phyloP scores from a whole-genome alignment of 2,113 vertebrate genomes.

The Myiozetetes cayanensis region DNA sequence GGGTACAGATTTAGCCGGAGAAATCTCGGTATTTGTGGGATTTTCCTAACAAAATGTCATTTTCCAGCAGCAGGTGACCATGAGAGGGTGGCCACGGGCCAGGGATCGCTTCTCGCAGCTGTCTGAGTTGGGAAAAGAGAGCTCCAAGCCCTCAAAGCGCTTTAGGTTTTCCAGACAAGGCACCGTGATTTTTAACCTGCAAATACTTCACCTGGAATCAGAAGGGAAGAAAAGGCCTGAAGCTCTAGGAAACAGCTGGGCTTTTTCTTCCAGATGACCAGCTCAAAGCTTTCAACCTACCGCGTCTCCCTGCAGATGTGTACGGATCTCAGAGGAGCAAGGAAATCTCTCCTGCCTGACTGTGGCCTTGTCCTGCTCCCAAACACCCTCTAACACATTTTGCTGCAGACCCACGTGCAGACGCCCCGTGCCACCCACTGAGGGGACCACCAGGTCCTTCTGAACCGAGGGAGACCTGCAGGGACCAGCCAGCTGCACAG shows the following conservation, averaged over 20 bases:
- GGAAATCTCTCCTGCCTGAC: not conserved
- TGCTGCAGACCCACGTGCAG: not conserved
- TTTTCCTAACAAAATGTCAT: not conserved
- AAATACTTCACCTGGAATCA: not conserved
- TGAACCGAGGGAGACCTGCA: not conserved
- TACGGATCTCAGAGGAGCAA: no score
- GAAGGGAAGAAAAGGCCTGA: fast-evolving
- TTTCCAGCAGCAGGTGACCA: not conserved
- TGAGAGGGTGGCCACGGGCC: fast-evolving
- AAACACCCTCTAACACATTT: fast-evolving
- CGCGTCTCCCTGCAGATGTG: fast-evolving
- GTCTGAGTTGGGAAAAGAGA: not conserved
- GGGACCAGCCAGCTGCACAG: not conserved
- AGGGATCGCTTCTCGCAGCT: not conserved
- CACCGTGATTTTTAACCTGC: not conserved
- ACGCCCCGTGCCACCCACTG: fast-evolving
- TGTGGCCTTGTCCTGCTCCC: not conserved
- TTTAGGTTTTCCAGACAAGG: not conserved
- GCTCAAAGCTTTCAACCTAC: not conserved
- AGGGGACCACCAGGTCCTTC: not conserved
- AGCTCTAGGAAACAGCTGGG: not conserved
- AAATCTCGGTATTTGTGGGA: no score
- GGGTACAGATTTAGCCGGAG: not conserved
- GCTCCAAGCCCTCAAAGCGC: not conserved
- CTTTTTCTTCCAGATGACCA: not conserved